Percentiles rank a stretch among this genome's conserved stretches.
Evolutionary conservation across 2,113 vertebrate genomes (phyloP).

Genomic region (Engystomops pustulosus): DNA sequence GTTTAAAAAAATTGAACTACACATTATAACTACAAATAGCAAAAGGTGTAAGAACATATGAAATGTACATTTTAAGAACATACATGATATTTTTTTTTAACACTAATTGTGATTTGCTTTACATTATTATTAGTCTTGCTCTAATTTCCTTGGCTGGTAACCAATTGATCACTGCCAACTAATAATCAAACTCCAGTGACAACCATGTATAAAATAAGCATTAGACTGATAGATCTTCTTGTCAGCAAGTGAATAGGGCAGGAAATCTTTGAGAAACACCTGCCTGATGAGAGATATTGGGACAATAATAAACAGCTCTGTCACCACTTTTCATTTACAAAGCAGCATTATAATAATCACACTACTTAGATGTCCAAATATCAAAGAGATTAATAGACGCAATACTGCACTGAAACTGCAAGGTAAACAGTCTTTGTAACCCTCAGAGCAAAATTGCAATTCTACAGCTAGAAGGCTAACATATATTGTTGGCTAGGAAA

Average conservation of each 20-base stretch:
- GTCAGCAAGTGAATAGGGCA: conserved; percentile 29
- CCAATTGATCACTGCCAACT: conserved; percentile 11
- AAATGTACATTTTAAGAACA: no score
- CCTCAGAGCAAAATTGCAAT: background rate
- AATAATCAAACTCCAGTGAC: conserved; percentile 19
- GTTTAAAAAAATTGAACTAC: no score
- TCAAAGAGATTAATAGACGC: conserved; percentile 40
- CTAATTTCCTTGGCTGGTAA: background rate
- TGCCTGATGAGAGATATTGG: background rate
- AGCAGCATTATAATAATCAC: conserved; percentile 36
- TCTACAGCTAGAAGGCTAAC: background rate
- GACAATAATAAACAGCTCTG: conserved; percentile 48
- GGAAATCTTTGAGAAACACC: conserved; percentile 51
- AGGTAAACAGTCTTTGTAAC: conserved; percentile 11
- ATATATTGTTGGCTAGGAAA: conserved; percentile 1
- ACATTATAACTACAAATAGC: no score
- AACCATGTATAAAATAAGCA: background rate
- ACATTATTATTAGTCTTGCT: background rate
- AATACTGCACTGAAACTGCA: conserved; percentile 2
- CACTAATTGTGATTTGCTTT: background rate
- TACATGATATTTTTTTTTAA: background rate
- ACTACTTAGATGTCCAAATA: conserved; percentile 29
- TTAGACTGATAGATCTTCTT: conserved; percentile 31
- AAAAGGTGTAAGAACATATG: no score
- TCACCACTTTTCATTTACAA: conserved; percentile 40